Evolutionary conservation across 2,888 invertebrate species (phyloP).

Genomic region (Acronicta aceris): DNA sequence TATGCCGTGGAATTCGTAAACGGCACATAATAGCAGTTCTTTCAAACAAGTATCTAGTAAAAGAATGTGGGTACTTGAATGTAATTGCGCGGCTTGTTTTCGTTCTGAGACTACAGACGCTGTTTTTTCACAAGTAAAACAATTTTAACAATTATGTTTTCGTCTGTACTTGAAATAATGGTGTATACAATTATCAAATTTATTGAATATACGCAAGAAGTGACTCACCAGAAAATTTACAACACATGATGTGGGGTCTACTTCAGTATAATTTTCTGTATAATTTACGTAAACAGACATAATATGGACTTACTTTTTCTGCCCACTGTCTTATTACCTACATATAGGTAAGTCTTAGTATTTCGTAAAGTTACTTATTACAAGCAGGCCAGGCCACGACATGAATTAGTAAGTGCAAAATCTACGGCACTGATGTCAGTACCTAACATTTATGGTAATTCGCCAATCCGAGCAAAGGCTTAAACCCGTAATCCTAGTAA

Average conservation of each 20-base stretch:
- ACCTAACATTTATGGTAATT: not conserved
- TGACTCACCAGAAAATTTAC: conserved; percentile 1
- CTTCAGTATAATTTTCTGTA: not conserved
- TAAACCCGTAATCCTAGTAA: conserved; percentile 7
- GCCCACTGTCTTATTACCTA: no score
- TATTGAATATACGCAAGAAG: not conserved
- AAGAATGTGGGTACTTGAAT: conserved; percentile 30
- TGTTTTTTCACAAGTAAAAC: not conserved
- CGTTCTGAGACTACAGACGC: not conserved
- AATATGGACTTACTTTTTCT: no score
- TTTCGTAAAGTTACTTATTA: no score
- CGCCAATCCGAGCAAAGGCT: not conserved
- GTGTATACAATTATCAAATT: conserved; percentile 1
- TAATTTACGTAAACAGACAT: no score
- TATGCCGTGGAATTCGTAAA: conserved; percentile 66
- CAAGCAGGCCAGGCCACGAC: no score
- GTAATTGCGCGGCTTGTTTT: conserved; percentile 22
- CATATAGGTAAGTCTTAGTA: no score
- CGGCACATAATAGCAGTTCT: conserved; percentile 47
- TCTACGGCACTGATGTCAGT: not conserved
- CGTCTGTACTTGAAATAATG: not conserved
- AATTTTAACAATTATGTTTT: not conserved
- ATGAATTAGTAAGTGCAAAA: no score
- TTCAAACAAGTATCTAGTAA: conserved; percentile 34
- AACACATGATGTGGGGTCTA: no score